These are phyloP conservation scores for Falco peregrinus DNA, from an alignment of 2,797 vertebrate species.

Conservation along the genomic window DNA sequence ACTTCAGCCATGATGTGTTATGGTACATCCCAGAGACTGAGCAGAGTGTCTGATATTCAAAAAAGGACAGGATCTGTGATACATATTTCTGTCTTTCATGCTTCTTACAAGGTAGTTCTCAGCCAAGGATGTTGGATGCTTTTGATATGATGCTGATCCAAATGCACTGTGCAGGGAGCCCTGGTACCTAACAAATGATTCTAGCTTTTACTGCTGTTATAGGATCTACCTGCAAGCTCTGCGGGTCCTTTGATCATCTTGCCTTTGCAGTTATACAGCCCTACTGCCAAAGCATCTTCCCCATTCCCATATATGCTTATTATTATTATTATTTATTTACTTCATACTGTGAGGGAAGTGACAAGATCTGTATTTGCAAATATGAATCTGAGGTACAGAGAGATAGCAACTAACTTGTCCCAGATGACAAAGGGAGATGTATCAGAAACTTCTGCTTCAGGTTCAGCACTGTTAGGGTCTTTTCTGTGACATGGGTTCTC, in stretches of 20 bases:
- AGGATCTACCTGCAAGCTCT: background rate
- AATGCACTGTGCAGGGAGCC: background rate
- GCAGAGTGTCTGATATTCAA: background rate
- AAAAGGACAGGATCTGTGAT: background rate
- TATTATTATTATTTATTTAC: background rate
- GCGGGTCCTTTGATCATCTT: background rate
- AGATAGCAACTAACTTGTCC: background rate
- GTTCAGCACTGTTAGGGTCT: rapidly evolving
- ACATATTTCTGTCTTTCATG: background rate
- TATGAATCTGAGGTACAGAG: background rate
- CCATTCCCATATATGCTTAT: rapidly evolving
- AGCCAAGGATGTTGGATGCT: background rate
- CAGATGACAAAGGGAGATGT: background rate
- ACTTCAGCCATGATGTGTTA: background rate
- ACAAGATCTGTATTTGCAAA: background rate
- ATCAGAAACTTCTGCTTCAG: background rate
- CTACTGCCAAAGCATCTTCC: background rate
- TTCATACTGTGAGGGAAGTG: background rate
- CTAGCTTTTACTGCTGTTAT: background rate
- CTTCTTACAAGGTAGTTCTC: background rate
- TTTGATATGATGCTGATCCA: background rate
- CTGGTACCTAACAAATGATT: rapidly evolving
- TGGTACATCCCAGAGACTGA: background rate
- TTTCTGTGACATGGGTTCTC: background rate
- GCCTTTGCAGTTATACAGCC: background rate